These are phyloP conservation scores for Thunnus maccoyii DNA, from an alignment of 2,113 vertebrate species.

Conservation along the genomic window DNA sequence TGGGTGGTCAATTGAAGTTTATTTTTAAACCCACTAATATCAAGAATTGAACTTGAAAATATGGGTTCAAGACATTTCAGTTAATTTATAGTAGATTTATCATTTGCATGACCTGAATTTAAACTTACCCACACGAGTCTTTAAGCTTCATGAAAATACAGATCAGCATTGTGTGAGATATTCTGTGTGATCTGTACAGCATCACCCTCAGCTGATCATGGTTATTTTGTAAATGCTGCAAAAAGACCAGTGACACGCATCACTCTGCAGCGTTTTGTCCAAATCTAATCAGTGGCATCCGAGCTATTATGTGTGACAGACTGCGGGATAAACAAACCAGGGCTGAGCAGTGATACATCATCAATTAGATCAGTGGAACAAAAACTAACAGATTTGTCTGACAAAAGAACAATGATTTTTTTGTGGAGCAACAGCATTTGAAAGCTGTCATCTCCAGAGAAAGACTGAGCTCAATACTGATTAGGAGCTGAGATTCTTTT, in stretches of 20 bases:
- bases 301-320: background rate
- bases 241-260: background rate
- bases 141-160: background rate
- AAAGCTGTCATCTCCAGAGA: background rate
- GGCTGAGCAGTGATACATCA: background rate
- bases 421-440: background rate
- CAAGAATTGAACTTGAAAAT: background rate
- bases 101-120: background rate
- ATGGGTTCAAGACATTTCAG: background rate
- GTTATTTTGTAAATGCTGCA: background rate
- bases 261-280: background rate
- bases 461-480: background rate
- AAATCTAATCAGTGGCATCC: background rate
- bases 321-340: background rate
- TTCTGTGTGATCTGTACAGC: background rate
- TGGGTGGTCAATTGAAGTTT: background rate
- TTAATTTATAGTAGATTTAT: background rate
- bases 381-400: background rate
- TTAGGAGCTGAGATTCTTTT: background rate
- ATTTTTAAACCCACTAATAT: background rate
- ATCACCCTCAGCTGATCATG: background rate
- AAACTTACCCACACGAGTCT: background rate
- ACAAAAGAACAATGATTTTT: background rate
- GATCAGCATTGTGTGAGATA: background rate
- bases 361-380: background rate